These are phyloP conservation scores for Leptopilina clavipes DNA, from an alignment of 1,140 invertebrate genomes.

Conservation along the genomic window DNA sequence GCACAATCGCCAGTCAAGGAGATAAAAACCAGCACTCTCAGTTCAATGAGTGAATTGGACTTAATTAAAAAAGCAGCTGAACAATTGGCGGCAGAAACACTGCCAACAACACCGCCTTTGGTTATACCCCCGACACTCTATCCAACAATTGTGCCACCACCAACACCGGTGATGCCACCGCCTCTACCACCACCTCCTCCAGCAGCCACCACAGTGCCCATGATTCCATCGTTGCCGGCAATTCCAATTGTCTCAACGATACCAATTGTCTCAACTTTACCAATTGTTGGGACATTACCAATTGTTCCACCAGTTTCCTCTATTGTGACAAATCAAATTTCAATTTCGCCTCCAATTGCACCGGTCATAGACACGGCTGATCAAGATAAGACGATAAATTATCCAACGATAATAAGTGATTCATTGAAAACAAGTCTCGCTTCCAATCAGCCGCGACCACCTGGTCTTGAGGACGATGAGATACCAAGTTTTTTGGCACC, in stretches of 20 bases:
- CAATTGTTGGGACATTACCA: too few species aligned
- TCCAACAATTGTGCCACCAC: not conserved
- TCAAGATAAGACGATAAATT: not conserved
- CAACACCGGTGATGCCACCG: conserved; percentile 36
- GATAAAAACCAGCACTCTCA: conserved; percentile 69
- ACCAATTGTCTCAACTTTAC: too few species aligned
- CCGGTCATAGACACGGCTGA: not conserved
- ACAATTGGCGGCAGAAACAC: conserved; percentile 70
- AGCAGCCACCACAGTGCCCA: not conserved
- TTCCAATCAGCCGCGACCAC: conserved; percentile 64
- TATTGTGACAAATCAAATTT: not conserved
- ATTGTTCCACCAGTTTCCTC: not conserved
- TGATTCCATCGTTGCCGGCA: not conserved
- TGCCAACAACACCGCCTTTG: conserved; percentile 40
- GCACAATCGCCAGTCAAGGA: conserved; percentile 46
- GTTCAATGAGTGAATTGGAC: conserved; percentile 75
- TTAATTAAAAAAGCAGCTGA: conserved; percentile 77
- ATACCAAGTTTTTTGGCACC: conserved; percentile 55
- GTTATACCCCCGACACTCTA: conserved; percentile 6
- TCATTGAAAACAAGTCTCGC: conserved; percentile 51
- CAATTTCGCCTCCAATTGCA: not conserved
- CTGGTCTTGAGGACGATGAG: conserved; percentile 66
- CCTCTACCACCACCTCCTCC: conserved; percentile 35
- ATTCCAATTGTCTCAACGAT: not conserved
- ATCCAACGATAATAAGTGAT: conserved; percentile 41